These are phyloP conservation scores for Euphonia xanthogaster DNA, from an alignment of 2,797 vertebrate species.

Conservation along the genomic window DNA sequence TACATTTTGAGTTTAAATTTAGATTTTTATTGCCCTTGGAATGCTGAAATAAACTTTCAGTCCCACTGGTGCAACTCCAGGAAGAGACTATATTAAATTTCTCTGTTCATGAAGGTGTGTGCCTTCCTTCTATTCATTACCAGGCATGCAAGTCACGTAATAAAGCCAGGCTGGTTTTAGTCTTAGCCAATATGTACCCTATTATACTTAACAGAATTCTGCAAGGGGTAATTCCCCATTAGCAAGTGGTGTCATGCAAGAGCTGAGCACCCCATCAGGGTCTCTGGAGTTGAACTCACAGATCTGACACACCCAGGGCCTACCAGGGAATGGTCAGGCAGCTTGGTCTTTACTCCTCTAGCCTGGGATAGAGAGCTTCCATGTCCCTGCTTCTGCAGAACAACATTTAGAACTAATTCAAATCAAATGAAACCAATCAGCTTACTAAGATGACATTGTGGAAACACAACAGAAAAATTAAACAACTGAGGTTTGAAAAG, in stretches of 20 bases:
- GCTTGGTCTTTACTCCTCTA: not conserved
- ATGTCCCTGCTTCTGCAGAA: not conserved
- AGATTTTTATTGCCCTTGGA: conserved; percentile 65
- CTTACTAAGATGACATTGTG: not conserved
- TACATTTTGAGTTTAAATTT: conserved; percentile 50
- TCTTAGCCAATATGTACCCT: not conserved
- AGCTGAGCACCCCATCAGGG: not conserved
- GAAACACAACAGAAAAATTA: not conserved
- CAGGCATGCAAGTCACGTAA: conserved; percentile 31
- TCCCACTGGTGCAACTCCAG: conserved; percentile 34
- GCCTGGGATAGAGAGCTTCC: not conserved
- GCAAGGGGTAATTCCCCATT: not conserved
- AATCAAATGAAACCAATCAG: not conserved
- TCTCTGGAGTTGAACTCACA: not conserved
- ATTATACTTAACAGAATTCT: not conserved
- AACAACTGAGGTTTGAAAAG: not conserved
- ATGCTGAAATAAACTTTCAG: conserved; percentile 45
- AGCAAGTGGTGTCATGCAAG: not conserved
- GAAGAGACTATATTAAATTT: conserved; percentile 63
- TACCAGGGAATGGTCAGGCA: not conserved
- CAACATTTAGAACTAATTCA: not conserved
- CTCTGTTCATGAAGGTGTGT: not conserved
- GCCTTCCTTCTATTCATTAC: conserved; percentile 49
- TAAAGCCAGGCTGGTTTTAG: conserved; percentile 33
- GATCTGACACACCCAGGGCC: not conserved